These are phyloP conservation scores for Pseudanteris insignis DNA, from an alignment of 2,888 invertebrate genomes.

Conservation along the genomic window DNA sequence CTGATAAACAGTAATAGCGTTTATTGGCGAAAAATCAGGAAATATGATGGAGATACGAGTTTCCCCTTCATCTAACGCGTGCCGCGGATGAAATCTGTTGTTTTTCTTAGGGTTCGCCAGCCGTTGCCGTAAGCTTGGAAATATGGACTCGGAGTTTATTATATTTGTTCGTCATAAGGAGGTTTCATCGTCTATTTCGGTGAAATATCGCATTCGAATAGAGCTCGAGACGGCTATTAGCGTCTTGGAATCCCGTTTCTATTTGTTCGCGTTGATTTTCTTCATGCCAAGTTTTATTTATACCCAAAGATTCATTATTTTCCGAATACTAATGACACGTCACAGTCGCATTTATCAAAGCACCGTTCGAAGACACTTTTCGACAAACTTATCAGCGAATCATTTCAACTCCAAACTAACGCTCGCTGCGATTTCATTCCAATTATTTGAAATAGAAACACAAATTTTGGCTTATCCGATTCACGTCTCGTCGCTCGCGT, in stretches of 20 bases:
- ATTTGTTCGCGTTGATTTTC: background rate
- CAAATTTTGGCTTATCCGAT: too few relatives aligned
- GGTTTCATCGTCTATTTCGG: conserved; percentile 63
- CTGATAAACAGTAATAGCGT: conserved; percentile 67
- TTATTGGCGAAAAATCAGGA: conserved; percentile 67
- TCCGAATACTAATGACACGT: background rate
- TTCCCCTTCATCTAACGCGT: conserved; percentile 48
- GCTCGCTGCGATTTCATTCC: too few relatives aligned
- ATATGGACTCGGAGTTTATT: conserved; percentile 65
- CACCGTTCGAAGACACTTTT: background rate
- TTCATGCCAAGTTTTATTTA: background rate
- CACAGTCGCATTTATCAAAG: background rate
- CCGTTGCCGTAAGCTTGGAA: conserved; percentile 60
- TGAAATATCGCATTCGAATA: conserved; percentile 57
- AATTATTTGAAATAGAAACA: too few relatives aligned
- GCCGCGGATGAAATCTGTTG: conserved; percentile 48
- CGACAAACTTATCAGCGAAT: background rate
- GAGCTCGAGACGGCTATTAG: conserved; percentile 48
- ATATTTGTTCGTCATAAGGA: conserved; percentile 65
- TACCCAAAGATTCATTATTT: background rate
- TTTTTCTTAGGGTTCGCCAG: conserved; percentile 56
- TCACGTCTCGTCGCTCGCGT: too few relatives aligned
- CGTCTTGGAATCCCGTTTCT: conserved; percentile 8
- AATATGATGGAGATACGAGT: conserved; percentile 59
- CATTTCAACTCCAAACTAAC: too few relatives aligned